Evolutionary conservation across 2,888 invertebrate species (phyloP).

Genomic region (Nomada fucata): DNA sequence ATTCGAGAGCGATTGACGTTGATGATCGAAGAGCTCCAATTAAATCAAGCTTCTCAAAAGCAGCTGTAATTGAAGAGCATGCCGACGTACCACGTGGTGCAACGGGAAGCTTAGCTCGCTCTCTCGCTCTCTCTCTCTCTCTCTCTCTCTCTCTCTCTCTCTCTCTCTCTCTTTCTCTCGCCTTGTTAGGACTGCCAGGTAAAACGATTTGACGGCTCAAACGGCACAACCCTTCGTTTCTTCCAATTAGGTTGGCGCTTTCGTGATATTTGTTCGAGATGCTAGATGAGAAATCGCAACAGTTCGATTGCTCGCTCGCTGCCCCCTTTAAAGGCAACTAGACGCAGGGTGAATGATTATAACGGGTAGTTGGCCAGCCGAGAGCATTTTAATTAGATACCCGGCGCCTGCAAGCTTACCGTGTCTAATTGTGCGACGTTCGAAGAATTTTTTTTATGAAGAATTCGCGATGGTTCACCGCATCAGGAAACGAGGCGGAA

Average conservation of each 20-base stretch:
- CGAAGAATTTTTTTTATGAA: conserved; percentile 1
- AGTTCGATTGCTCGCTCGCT: conserved; percentile 28
- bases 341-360: conserved; percentile 15
- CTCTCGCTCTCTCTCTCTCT: conserved; percentile 23
- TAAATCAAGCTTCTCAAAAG: conserved; percentile 53
- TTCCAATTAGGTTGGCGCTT: conserved; percentile 60
- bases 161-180: conserved; percentile 25
- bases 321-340: background rate
- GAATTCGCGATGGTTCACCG: background rate
- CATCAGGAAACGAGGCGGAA: background rate
- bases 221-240: conserved; percentile 49
- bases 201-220: conserved; percentile 49
- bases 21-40: conserved; percentile 60
- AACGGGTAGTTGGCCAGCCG: conserved; percentile 22
- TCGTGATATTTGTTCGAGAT: conserved; percentile 27
- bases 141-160: conserved; percentile 22
- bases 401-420: background rate
- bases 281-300: conserved; percentile 21
- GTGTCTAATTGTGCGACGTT: conserved; percentile 13
- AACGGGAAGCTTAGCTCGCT: conserved; percentile 26
- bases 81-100: conserved; percentile 33
- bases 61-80: conserved; percentile 64
- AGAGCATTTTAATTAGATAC: conserved; percentile 32
- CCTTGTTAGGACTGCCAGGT: conserved; percentile 20
- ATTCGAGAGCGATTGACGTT: conserved; percentile 39